These are phyloP conservation scores for Corythucha ciliata DNA, from an alignment of 2,888 invertebrate species.

Conservation along the genomic window DNA sequence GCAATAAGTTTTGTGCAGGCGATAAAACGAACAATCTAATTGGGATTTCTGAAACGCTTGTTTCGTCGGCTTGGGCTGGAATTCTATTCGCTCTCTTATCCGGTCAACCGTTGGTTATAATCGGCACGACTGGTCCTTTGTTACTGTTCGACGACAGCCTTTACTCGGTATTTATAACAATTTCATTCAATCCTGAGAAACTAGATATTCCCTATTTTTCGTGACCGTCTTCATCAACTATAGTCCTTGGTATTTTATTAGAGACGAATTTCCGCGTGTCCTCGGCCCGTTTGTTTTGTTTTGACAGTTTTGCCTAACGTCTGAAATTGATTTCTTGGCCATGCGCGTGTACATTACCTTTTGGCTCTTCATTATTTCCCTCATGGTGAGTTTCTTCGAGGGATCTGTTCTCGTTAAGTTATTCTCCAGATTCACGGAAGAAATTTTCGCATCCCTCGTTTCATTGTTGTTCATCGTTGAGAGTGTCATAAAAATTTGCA, in stretches of 20 bases:
- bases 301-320: constrained; percentile 63
- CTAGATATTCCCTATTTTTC: too few relatives aligned
- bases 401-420: constrained; percentile 86
- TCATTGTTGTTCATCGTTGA: constrained; percentile 92
- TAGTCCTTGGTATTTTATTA: too few relatives aligned
- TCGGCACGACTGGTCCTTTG: constrained; percentile 91
- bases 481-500: constrained; percentile 70
- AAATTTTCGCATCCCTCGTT: constrained; percentile 95
- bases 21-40: constrained; percentile 84
- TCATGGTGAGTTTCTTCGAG: constrained; percentile 76
- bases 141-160: constrained; percentile 90
- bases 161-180: constrained; percentile 50
- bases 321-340: constrained; percentile 72
- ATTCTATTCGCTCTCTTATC: constrained; percentile 77
- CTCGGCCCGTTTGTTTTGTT: constrained; percentile 1
- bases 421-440: constrained; percentile 88
- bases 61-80: constrained; percentile 71
- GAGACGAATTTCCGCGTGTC: too few relatives aligned
- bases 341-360: constrained; percentile 86
- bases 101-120: constrained; percentile 89
- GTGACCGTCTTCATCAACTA: too few relatives aligned
- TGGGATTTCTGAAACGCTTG: constrained; percentile 87
- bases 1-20: too few relatives aligned
- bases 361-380: constrained; percentile 79
- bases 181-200: too few relatives aligned